Evolutionary conservation across 2,797 vertebrate species (phyloP).

Genomic region (Dryobates pubescens): DNA sequence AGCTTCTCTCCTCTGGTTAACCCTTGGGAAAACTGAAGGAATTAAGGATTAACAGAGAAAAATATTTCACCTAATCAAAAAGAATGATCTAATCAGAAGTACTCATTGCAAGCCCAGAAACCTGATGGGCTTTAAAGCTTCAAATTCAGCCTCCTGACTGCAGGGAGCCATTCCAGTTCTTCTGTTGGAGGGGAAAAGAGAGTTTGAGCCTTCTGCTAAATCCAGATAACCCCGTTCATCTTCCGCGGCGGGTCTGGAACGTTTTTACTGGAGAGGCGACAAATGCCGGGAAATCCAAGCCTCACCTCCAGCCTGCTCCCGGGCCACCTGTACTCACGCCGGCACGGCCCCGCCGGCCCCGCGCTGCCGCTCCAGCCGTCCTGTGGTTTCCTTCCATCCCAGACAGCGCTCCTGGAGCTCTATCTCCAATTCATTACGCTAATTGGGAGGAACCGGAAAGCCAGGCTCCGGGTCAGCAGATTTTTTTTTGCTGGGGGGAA

Average conservation of each 20-base stretch:
- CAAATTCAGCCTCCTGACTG: neutral
- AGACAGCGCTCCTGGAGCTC: neutral
- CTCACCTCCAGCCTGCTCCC: neutral
- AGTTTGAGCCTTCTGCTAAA: conserved; percentile 23
- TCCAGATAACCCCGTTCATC: conserved; percentile 50
- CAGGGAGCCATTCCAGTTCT: neutral
- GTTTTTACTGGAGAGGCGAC: conserved; percentile 37
- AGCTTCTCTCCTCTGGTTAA: neutral
- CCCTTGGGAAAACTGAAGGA: neutral
- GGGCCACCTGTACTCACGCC: conserved; percentile 20
- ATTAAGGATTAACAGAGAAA: conserved; percentile 32
- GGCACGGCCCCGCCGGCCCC: neutral
- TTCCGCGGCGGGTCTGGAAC: neutral
- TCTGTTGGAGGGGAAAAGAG: neutral
- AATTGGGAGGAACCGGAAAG: conserved; percentile 37
- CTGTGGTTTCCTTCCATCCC: conserved; percentile 52
- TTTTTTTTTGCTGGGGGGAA: conserved; percentile 2
- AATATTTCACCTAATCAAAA: conserved; percentile 27
- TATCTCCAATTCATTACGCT: neutral
- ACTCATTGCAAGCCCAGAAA: neutral
- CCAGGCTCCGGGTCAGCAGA: conserved; percentile 44
- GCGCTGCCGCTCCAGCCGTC: accelerated
- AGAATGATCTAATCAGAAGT: neutral
- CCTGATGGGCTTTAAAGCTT: conserved; percentile 43
- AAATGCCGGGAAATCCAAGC: neutral